Evolutionary conservation across 2,113 vertebrate species (phyloP), one percentile per base, ranked within the genome.

Genomic region (Megaleporinus macrocephalus): DNA sequence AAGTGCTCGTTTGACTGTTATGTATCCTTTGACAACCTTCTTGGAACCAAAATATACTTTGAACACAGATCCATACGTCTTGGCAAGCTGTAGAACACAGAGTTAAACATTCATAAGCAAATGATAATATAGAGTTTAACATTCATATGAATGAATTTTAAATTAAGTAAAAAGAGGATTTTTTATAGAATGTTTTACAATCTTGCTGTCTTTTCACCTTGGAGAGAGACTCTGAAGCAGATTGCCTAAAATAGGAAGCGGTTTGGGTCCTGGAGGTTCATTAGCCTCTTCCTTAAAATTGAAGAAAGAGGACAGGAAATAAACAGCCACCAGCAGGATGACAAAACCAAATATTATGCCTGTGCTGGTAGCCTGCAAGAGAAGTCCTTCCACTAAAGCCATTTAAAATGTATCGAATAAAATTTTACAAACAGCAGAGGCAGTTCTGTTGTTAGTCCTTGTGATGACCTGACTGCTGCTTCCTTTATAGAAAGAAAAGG

Each of bases 1-100:
- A 78, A 97, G 90, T 44, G 95, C 96, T 36, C 96, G 91, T 87
- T 91, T 96, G 78, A 97, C 94, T 9, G 92, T 79, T 84, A 94
- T 90, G 15, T 96, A 95, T 0, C 95, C 95, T 18, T 96, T 91
- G 73, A 96, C 93, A 0, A 87, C 88, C 86, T 91, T 96, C 70
- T 83, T 91, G 12, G 90, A 83, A 33, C 95, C 96, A 49, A 96
- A 86, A 77, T 95, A 87, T 30, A 97, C 88, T 0, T 91, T 95
- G 75, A 95, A 97, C 36, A 97, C 82, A 0, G 90, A 90, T 9
- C 96, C 95, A 0, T 96, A 93, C 27, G 86, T 89, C 89, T 95
- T 92, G 59, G 95, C 94, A n/a, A 97, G 91, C 96, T 97, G 83
- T 13, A 68, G 29, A 27, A 65, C 4, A 66, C n/a, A 81, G 29